Evolutionary conservation across 2,797 vertebrate genomes (phyloP).

Genomic region (Hippocampus kuda): DNA sequence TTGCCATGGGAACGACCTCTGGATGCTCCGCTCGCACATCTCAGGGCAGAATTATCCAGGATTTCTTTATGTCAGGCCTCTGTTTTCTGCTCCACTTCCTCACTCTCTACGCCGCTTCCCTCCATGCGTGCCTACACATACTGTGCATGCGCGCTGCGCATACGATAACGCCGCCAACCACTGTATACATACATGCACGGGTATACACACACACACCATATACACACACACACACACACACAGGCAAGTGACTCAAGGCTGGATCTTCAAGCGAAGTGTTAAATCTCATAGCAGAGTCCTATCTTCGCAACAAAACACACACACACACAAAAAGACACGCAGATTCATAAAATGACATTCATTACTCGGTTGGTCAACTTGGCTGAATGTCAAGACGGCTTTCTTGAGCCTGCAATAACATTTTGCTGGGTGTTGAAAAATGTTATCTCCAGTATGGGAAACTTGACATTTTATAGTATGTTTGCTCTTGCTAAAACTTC

Average conservation of each 20-base stretch:
- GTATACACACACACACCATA: constrained; percentile 2
- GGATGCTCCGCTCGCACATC: constrained; percentile 57
- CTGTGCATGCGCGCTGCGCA: constrained; percentile 18
- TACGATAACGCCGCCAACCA: not conserved
- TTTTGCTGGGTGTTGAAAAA: constrained; percentile 27
- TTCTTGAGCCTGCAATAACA: constrained; percentile 24
- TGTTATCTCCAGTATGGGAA: constrained; percentile 14
- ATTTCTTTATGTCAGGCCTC: constrained; percentile 57
- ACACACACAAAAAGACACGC: not conserved
- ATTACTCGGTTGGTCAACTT: constrained; percentile 12
- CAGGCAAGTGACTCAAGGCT: constrained; percentile 2
- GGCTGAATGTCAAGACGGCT: constrained; percentile 15
- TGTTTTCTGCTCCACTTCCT: constrained; percentile 73
- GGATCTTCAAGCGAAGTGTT: constrained; percentile 4
- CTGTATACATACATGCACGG: constrained; percentile 6
- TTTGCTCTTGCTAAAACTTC: constrained; percentile 22
- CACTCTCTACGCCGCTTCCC: constrained; percentile 31
- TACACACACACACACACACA: constrained; percentile 7
- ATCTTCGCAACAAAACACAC: not conserved
- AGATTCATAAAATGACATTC: constrained; percentile 5
- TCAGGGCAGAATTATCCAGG: constrained; percentile 54
- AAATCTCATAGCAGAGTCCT: not conserved
- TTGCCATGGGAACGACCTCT: constrained; percentile 79
- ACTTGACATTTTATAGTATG: constrained; percentile 24
- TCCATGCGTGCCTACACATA: constrained; percentile 24